Evolutionary conservation across 2,113 vertebrate genomes (phyloP).

Genomic region (Irena cyanogastra): DNA sequence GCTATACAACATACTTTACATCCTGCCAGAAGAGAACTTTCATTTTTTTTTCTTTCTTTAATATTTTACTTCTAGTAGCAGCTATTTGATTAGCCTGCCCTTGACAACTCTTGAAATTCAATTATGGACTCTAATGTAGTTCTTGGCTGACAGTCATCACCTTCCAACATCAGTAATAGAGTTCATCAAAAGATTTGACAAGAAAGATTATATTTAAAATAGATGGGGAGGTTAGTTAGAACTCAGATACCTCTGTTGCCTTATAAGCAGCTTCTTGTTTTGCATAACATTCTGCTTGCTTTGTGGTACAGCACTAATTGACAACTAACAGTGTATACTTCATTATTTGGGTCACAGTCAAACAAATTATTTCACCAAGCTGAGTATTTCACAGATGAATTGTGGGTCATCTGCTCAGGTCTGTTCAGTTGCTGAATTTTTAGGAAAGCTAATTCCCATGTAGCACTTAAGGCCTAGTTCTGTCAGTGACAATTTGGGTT

Average conservation of each 20-base stretch:
- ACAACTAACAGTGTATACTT: neutral
- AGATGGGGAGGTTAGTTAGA: neutral
- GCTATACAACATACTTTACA: neutral
- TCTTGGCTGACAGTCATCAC: slow-evolving; percentile 35
- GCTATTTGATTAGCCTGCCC: slow-evolving; percentile 31
- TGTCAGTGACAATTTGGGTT: neutral
- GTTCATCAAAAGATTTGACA: neutral
- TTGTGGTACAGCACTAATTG: neutral
- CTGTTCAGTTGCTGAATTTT: neutral
- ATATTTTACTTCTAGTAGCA: neutral
- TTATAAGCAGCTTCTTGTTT: neutral
- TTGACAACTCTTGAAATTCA: slow-evolving; percentile 41
- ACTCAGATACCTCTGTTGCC: neutral
- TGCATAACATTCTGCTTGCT: neutral
- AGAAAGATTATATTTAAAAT: neutral
- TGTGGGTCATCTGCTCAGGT: neutral
- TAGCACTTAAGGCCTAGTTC: neutral
- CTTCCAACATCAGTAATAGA: neutral
- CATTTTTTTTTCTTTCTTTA: neutral
- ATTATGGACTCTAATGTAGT: slow-evolving; percentile 19
- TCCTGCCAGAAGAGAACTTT: neutral
- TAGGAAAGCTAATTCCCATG: neutral
- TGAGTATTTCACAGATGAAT: neutral
- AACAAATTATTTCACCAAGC: neutral
- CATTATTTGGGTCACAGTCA: neutral